Base-by-base conservation (phyloP, 1,140 invertebrate species). In the Oncopodura yosiiana region DNA sequence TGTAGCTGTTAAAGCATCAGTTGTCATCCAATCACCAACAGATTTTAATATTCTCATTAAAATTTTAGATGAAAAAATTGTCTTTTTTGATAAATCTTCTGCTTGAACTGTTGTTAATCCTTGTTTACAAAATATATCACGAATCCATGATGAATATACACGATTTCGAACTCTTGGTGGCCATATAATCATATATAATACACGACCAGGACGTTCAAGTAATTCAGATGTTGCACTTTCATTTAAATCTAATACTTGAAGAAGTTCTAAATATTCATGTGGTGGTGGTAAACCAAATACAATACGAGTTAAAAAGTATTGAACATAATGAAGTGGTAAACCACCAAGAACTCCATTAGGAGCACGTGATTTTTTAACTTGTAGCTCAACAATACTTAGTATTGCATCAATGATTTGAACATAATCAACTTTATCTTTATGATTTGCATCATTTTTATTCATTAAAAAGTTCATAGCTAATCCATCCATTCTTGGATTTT, bases 31-130 rank as follows among this genome's bases (percentile, higher is more conserved):
- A 18, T 56, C 32, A 11, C 24, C 23, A 16, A 53, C 41, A 30
- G 42, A 37, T 18, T 41, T 27, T 14, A 62, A 30, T 16, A 58
- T 29, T 34, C 36, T 42, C 27, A 62, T 29, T 6, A 58, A 32
- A 41, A 56, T 49, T 21, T 44, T 48, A 3, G 60, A 39, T 21
- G 37, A 43, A 27, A 51, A 51, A 19, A n/a, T 43, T 21, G 42
- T 23, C 6, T 27, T 34, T 26, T 61, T 61, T 3, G 32, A 45
- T 19, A 61, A 19, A 39, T 61, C 54, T 65, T 88, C 86, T 1
- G 86, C 84, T 67, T 87, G 82, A 66, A 83, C 81, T 0, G 82
- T 84, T 50, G 83, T 88, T 75, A 90, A 79, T 41, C 87, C 87
- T 77, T 92, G 88, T 66, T 91, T 90, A 3, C 49, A 43, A 55